Conservation (phyloP, 2,888 invertebrate genomes). For the Campoplex nolae region DNA sequence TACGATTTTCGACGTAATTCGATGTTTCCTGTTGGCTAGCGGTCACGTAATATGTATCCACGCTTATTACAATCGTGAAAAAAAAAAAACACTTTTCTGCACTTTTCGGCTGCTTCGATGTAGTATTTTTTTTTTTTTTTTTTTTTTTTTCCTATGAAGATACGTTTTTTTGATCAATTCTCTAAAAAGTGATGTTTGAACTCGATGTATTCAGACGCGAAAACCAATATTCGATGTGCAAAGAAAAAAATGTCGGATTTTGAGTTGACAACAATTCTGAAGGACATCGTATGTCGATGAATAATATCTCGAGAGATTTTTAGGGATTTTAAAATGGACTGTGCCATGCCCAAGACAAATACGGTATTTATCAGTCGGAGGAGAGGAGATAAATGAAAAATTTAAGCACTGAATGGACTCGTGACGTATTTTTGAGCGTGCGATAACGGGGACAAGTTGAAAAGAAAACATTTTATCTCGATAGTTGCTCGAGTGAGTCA, state of each 20-base stretch:
- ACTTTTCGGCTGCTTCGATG: background rate
- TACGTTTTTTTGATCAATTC: background rate
- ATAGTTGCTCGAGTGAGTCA: slow-evolving; percentile 31
- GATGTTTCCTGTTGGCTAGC: background rate
- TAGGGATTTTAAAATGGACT: background rate
- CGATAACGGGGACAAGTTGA: slow-evolving; percentile 11
- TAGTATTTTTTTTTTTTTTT: no score
- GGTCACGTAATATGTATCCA: background rate
- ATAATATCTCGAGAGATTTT: background rate
- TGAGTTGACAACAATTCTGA: background rate
- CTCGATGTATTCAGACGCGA: background rate
- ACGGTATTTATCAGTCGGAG: background rate
- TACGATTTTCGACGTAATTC: background rate
- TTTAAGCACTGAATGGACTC: background rate
- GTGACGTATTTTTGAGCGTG: slow-evolving; percentile 1
- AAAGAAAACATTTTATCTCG: slow-evolving; percentile 29
- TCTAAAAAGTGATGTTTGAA: background rate
- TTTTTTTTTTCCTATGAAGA: background rate
- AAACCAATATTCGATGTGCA: background rate
- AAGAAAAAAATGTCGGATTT: background rate
- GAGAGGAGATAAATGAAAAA: background rate
- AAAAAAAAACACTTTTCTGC: background rate
- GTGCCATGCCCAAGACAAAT: background rate
- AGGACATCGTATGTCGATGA: background rate
- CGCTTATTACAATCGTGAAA: background rate